phyloP scores from a whole-genome alignment of 1,140 invertebrate genomes.

The Arctopsyche grandis region DNA sequence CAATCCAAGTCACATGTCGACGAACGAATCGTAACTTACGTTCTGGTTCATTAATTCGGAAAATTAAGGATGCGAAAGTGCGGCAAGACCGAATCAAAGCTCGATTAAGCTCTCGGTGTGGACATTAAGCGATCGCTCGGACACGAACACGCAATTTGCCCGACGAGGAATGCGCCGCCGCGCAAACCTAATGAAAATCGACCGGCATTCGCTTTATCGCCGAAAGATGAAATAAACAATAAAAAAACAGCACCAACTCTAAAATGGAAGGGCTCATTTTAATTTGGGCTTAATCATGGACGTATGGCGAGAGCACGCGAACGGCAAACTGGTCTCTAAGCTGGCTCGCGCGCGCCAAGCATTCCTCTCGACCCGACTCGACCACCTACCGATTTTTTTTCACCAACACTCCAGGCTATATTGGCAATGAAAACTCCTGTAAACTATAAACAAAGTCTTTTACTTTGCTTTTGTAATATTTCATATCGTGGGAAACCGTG shows the following conservation, averaged over 20 bases:
- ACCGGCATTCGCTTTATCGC: conserved; percentile 3
- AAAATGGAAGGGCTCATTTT: conserved; percentile 44
- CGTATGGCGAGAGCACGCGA: conserved; percentile 50
- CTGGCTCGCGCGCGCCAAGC: background rate
- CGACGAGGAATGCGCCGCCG: conserved; percentile 47
- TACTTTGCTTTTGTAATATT: too few relatives aligned
- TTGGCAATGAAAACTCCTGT: too few relatives aligned
- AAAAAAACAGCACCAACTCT: background rate
- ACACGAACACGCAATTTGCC: conserved; percentile 28
- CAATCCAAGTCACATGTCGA: too few relatives aligned
- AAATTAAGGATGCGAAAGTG: too few relatives aligned
- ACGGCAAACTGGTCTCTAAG: background rate
- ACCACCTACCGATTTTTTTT: background rate
- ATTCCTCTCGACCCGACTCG: background rate
- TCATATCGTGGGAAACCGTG: too few relatives aligned
- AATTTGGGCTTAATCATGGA: conserved; percentile 52
- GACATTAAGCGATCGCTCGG: background rate
- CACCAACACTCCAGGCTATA: too few relatives aligned
- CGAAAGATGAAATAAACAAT: background rate
- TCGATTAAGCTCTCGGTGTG: background rate
- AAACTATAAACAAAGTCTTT: too few relatives aligned
- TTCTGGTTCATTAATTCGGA: background rate
- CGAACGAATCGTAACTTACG: background rate
- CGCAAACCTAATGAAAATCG: conserved; percentile 48
- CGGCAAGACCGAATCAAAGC: too few relatives aligned